Conservation (phyloP, 37 sponge, comb jelly and placozoan genomes). For the Tethya wilhelma region DNA sequence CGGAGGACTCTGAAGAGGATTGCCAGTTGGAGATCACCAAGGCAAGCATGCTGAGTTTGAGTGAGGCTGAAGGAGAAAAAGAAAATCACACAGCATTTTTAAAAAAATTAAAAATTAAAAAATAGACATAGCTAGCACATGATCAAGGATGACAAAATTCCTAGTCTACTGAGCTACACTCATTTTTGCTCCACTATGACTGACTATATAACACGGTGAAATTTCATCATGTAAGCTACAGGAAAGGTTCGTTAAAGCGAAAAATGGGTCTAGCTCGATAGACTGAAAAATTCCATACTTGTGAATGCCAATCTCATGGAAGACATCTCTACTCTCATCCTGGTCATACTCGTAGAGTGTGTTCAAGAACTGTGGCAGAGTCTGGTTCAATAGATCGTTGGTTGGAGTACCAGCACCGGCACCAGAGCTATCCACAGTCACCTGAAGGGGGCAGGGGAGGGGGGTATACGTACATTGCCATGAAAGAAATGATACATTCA, state of each 20-base stretch:
- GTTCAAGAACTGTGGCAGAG: conserved; percentile 26
- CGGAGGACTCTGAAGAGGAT: conserved; percentile 47
- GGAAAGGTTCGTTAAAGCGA: too few relatives aligned
- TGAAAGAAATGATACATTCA: neutral
- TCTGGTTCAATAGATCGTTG: neutral
- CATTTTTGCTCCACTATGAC: neutral
- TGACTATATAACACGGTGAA: neutral
- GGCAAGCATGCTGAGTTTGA: conserved; percentile 42
- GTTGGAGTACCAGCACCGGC: neutral
- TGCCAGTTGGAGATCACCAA: conserved; percentile 28
- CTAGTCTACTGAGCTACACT: neutral
- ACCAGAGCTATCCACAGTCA: neutral
- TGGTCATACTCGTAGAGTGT: conserved; percentile 46
- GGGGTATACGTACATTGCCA: neutral
- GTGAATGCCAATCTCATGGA: conserved; percentile 58
- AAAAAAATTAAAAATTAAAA: neutral
- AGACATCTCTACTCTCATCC: conserved; percentile 26
- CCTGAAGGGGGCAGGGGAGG: neutral
- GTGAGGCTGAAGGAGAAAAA: conserved; percentile 27
- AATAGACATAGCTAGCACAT: neutral
- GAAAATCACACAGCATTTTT: neutral
- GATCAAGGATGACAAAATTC: too few relatives aligned
- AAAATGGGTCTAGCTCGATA: neutral
- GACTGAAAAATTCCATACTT: conserved; percentile 15
- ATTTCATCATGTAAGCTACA: too few relatives aligned